A percentile compares a stretch with the other conserved stretches of the same genome.
Evolutionary conservation across 2,888 invertebrate genomes (phyloP).

Genomic region (Drosophila rellima): DNA sequence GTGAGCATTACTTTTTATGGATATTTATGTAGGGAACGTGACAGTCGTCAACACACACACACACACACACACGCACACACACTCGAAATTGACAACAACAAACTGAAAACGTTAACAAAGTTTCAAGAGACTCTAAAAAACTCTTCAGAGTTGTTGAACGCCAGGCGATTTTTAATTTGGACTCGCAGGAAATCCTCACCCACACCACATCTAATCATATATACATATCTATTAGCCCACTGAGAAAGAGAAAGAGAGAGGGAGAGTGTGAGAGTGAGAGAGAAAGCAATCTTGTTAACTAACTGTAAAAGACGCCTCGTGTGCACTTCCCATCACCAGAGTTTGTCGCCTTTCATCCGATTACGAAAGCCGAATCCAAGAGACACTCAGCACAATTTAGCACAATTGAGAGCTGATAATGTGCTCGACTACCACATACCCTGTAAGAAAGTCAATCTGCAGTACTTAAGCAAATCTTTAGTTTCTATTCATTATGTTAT

Average conservation of each 20-base stretch:
- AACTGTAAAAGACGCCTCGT: slow-evolving; percentile 17
- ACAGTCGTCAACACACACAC: slow-evolving; percentile 59
- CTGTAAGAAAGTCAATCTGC: no score
- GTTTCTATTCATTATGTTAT: no score
- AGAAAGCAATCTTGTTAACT: slow-evolving; percentile 6
- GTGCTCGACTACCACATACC: background rate
- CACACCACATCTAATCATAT: slow-evolving; percentile 23
- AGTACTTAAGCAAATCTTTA: no score
- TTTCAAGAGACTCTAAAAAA: slow-evolving; percentile 34
- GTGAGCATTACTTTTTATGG: slow-evolving; percentile 82
- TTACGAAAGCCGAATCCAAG: slow-evolving; percentile 8
- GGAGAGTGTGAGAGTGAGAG: background rate
- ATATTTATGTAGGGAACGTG: slow-evolving; percentile 80
- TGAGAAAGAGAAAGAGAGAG: background rate
- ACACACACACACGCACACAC: slow-evolving; percentile 6
- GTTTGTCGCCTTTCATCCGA: slow-evolving; percentile 6
- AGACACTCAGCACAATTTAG: slow-evolving; percentile 14
- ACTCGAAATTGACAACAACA: slow-evolving; percentile 10
- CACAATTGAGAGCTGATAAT: slow-evolving; percentile 7
- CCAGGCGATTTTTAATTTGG: slow-evolving; percentile 61
- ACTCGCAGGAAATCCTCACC: slow-evolving; percentile 57
- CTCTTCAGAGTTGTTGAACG: slow-evolving; percentile 45
- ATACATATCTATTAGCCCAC: background rate
- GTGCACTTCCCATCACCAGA: slow-evolving; percentile 14
- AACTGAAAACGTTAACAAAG: slow-evolving; percentile 9